Evolutionary conservation across 2,113 vertebrate species (phyloP).

Genomic region (Gnathonemus longibarbis): DNA sequence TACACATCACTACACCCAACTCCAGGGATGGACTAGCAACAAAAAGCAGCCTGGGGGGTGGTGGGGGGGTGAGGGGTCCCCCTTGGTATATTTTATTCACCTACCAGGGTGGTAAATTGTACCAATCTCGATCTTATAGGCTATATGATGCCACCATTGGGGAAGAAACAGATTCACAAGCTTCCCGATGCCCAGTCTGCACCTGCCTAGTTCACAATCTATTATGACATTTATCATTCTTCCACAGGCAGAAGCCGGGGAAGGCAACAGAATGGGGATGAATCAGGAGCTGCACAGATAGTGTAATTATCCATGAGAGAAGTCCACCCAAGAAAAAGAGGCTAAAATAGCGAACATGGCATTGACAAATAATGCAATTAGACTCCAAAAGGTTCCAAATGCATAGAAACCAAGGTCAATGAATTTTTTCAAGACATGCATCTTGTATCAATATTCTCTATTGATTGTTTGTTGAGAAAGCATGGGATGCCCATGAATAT

Average conservation of each 20-base stretch:
- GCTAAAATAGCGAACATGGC: not conserved
- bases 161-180: not conserved
- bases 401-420: not conserved
- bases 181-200: not conserved
- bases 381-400: not conserved
- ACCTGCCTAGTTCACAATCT: not conserved
- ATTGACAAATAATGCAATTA: constrained; percentile 1
- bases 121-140: not conserved
- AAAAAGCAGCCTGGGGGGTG: not conserved
- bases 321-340: not conserved
- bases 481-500: not conserved
- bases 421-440: not conserved
- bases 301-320: not conserved
- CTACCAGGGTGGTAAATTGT: not conserved
- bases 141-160: not conserved
- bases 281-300: not conserved
- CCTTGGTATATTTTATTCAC: not conserved
- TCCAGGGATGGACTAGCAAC: not conserved
- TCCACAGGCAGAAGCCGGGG: not conserved
- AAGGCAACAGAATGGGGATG: not conserved
- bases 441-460: not conserved
- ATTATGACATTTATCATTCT: not conserved
- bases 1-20: not conserved
- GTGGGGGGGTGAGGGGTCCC: not conserved
- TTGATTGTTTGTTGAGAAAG: not conserved